Evolutionary conservation across 1,140 invertebrate genomes (phyloP), one percentile per base, ranked within the genome.

Genomic region (Hestina assimilis): DNA sequence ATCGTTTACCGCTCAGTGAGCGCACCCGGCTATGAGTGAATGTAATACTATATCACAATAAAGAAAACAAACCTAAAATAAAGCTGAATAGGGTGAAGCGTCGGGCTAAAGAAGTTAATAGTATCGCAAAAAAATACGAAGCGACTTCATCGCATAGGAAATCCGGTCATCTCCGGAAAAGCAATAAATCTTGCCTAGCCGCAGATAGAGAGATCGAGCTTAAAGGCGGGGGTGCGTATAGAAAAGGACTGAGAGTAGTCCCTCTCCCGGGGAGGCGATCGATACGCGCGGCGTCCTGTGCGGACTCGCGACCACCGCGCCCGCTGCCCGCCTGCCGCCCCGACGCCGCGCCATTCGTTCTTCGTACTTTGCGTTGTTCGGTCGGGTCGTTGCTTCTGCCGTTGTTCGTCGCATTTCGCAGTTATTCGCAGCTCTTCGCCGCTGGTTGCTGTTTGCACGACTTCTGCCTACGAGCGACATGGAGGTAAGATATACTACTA

Each of bases 111-210:
- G 35, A 11, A 42, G 40, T 12, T 42, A 42, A 42, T 21, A 23
- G 0, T 20, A n/a, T 11, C 4, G 19, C 9, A 11, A 11, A 48
- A 51, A 38, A 35, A 51, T 19, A 7, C 20, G 24, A 29, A 52
- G 33, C 24, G 26, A 52, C 38, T 42, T 52, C 38, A 56, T 47
- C 41, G 31, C 35, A 19, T 50, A 69, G 69, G 70, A 77, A 76
- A 79, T 80, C 75, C 70, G 69, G 69, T 69, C 66, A 77, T 75
- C 78, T 74, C 67, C 71, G 76, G 78, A 73, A 81, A 79, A 61
- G 70, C 56, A 70, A 81, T 81, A 81, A 79, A 83, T 83, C 69
- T 75, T 72, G 66, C 47, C 69, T 73, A 71, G 65, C 69, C 64
- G 65, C 72, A 71, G 78, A 76, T 76, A 76, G 68, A 75, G 70